These are phyloP conservation scores for Babylonia areolata DNA, from an alignment of 1,140 invertebrate species.

Conservation along the genomic window DNA sequence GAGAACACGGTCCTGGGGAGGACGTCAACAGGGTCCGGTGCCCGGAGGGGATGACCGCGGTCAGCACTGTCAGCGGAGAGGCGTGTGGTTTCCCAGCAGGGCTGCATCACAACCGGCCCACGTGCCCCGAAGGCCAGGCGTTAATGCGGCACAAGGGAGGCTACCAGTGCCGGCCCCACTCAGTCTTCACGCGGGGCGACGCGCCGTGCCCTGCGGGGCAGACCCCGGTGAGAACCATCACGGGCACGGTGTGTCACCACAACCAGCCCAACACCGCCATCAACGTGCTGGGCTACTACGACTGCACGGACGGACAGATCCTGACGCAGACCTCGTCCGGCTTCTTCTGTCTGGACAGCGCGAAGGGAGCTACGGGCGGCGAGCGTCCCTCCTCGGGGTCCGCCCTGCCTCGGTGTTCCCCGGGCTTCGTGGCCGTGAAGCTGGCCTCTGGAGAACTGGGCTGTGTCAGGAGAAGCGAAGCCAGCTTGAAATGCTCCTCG, in stretches of 20 bases:
- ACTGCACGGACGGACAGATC: constrained; percentile 25
- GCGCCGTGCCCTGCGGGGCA: background rate
- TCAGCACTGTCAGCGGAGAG: background rate
- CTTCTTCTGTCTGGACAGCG: constrained; percentile 22
- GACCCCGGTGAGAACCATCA: background rate
- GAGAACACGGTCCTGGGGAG: background rate
- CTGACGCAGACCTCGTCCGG: constrained; percentile 23
- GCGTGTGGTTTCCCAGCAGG: background rate
- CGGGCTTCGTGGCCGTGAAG: background rate
- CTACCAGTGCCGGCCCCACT: background rate
- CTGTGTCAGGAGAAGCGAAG: background rate
- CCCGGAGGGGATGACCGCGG: background rate
- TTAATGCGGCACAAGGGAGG: background rate
- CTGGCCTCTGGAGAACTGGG: background rate
- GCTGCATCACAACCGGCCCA: background rate
- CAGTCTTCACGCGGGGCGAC: background rate
- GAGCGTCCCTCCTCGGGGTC: background rate
- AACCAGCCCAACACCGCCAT: background rate
- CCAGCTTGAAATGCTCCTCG: background rate
- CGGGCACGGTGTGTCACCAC: background rate
- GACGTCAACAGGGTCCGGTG: background rate
- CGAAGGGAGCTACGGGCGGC: background rate
- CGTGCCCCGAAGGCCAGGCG: background rate
- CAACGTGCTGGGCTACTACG: background rate
- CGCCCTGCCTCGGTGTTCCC: background rate